A percentile compares a stretch with the other conserved stretches of the same genome.
Conservation (phyloP, 92 coral and sea anemone genomes). For the Ricordea florida region DNA sequence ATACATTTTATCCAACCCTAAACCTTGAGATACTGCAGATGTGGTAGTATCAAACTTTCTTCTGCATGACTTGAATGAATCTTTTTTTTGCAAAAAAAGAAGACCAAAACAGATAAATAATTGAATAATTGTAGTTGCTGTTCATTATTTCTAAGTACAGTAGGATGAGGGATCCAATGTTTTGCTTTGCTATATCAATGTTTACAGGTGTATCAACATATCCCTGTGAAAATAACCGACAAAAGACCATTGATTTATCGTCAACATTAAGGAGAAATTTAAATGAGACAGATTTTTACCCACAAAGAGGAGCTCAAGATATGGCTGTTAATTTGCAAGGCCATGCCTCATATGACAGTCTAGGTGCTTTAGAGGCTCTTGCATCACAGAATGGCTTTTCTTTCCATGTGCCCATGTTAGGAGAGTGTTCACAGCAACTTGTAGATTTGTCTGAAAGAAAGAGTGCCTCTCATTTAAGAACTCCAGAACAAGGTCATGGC, state of each 20-base stretch:
- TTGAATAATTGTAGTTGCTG: no score
- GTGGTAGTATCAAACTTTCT: no score
- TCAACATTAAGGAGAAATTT: slow-evolving; percentile 18
- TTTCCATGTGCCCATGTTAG: slow-evolving; percentile 36
- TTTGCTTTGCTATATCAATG: no score
- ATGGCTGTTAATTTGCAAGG: neutral
- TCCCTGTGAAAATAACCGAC: slow-evolving; percentile 9
- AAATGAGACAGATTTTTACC: slow-evolving; percentile 21
- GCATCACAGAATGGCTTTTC: slow-evolving; percentile 74
- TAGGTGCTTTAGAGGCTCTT: slow-evolving; percentile 67
- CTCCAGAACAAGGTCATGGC: slow-evolving; percentile 1
- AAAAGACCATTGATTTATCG: slow-evolving; percentile 18
- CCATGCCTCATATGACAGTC: slow-evolving; percentile 38
- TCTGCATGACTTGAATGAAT: no score
- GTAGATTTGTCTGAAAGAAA: slow-evolving; percentile 27
- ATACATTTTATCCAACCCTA: no score
- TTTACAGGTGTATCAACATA: slow-evolving; percentile 13
- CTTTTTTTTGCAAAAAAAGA: no score
- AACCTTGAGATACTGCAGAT: no score
- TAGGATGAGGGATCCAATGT: no score
- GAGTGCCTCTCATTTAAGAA: slow-evolving; percentile 16
- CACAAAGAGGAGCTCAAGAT: neutral
- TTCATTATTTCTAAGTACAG: no score
- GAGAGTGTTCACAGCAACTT: slow-evolving; percentile 44
- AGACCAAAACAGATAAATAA: no score